A percentile compares a stretch with the other conserved stretches of the same genome.
Evolutionary conservation across 2,113 vertebrate genomes (phyloP).

Genomic region (Plestiodon gilberti): DNA sequence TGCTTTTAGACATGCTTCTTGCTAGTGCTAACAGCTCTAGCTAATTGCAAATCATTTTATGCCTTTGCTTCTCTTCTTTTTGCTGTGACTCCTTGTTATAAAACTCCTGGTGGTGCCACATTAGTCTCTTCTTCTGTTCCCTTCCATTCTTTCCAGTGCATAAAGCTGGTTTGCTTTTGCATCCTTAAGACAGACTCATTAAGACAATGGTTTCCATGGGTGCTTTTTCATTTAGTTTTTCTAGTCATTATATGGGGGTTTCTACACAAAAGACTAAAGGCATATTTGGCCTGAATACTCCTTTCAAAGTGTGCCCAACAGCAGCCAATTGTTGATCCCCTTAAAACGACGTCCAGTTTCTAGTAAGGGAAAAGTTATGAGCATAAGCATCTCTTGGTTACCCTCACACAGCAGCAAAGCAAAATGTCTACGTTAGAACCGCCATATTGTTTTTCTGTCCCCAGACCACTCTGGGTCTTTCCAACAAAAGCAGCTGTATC

Average conservation of each 20-base stretch:
- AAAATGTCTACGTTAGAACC: background rate
- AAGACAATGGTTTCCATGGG: background rate
- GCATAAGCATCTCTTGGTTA: background rate
- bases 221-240: conserved; percentile 15
- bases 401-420: background rate
- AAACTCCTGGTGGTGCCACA: background rate
- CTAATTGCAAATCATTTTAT: conserved; percentile 30
- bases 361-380: background rate
- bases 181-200: conserved; percentile 6
- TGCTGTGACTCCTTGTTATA: background rate
- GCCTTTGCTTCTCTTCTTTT: background rate
- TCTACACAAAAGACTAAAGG: background rate
- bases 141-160: background rate
- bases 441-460: background rate
- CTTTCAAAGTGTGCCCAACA: background rate
- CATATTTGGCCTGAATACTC: background rate
- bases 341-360: background rate
- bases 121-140: background rate
- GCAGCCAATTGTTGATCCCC: background rate
- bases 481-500: background rate
- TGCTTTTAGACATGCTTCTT: background rate
- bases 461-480: background rate
- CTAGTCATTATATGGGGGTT: background rate
- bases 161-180: background rate
- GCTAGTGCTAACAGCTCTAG: background rate